phyloP scores from a whole-genome alignment of 1,140 invertebrate species.

The Rhysida immarginata region DNA sequence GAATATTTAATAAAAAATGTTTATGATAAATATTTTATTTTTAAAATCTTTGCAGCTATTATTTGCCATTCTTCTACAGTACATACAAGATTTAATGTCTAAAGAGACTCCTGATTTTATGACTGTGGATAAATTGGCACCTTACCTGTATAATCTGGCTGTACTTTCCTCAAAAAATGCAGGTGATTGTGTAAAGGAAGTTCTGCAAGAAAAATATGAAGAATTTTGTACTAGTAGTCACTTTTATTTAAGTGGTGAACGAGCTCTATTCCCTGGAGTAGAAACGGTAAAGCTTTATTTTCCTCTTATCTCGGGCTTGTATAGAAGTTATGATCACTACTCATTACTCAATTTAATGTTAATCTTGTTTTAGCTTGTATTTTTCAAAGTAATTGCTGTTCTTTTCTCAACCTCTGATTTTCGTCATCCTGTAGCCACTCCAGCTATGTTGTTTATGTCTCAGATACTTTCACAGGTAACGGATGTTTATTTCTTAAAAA shows the following conservation, averaged over 20 bases:
- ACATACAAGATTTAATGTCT: constrained; percentile 46
- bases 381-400: constrained; percentile 42
- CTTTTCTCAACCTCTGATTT: constrained; percentile 81
- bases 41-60: constrained; percentile 31
- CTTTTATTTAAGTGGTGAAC: neutral
- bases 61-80: constrained; percentile 56
- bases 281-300: constrained; percentile 4
- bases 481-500: too few species aligned
- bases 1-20: too few species aligned
- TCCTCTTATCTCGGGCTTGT: too few species aligned
- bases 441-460: constrained; percentile 62
- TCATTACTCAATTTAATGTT: neutral
- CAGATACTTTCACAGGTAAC: constrained; percentile 48
- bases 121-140: constrained; percentile 36
- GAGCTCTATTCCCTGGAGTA: neutral
- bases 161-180: constrained; percentile 49
- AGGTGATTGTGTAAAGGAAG: constrained; percentile 43
- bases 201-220: constrained; percentile 56
- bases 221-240: constrained; percentile 40
- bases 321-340: too few species aligned
- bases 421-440: constrained; percentile 66
- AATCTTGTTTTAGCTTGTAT: constrained; percentile 43
- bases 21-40: too few species aligned
- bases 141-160: constrained; percentile 53
- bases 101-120: constrained; percentile 25